A percentile compares a stretch with the other conserved stretches of the same genome.
These are phyloP conservation scores for Eupeodes luniger DNA, from an alignment of 2,888 invertebrate species.

Conservation along the genomic window DNA sequence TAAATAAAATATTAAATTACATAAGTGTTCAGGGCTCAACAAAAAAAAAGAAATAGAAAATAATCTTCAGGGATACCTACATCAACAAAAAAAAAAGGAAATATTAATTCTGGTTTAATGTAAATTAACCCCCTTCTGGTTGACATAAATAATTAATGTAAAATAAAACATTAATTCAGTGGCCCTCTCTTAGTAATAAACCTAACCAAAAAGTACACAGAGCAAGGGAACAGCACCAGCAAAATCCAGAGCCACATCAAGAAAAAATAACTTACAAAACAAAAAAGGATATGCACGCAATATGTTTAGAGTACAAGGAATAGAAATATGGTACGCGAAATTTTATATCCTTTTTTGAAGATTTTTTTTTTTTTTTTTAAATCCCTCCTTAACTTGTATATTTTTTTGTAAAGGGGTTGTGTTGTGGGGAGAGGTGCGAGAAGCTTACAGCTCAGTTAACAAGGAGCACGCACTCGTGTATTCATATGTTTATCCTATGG, in stretches of 20 bases:
- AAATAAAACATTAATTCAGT: conserved; percentile 42
- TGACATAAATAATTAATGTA: conserved; percentile 23
- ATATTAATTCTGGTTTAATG: conserved; percentile 29
- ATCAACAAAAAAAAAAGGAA: neutral
- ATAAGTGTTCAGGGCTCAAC: neutral
- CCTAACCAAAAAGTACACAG: conserved; percentile 48
- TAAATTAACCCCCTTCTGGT: conserved; percentile 27
- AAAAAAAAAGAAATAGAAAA: neutral
- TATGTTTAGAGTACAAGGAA: conserved; percentile 64
- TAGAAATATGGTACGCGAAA: conserved; percentile 73
- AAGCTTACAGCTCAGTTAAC: conserved; percentile 9
- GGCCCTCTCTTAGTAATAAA: conserved; percentile 34
- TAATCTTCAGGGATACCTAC: conserved; percentile 41
- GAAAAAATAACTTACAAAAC: conserved; percentile 31
- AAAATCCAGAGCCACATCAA: neutral
- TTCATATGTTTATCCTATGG: conserved; percentile 71
- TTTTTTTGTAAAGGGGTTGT: neutral
- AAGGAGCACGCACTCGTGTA: conserved; percentile 61
- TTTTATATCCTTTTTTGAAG: conserved; percentile 71
- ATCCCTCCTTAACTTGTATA: neutral
- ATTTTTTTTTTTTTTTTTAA: conserved; percentile 42
- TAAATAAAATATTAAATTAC: conserved; percentile 4
- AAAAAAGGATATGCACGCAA: conserved; percentile 74
- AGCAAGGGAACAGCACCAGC: conserved; percentile 1
- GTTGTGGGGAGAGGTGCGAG: neutral